phyloP scores from a whole-genome alignment of 2,113 vertebrate species.

The Abramis brama region DNA sequence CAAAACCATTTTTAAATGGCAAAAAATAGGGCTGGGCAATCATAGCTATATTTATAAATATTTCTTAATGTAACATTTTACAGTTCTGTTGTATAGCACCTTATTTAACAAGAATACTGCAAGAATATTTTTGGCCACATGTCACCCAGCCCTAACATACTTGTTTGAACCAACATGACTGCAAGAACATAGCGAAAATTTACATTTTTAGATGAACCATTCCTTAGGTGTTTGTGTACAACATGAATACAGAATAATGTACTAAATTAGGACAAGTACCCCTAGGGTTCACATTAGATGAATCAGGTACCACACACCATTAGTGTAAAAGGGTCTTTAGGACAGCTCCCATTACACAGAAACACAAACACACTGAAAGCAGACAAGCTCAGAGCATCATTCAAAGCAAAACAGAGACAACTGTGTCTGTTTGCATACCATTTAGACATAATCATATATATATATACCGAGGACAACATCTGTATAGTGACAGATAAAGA shows the following conservation, averaged over 20 bases:
- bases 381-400: neutral
- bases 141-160: too few species aligned
- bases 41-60: too few species aligned
- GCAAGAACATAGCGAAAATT: too few species aligned
- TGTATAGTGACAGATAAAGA: neutral
- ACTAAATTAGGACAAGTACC: neutral
- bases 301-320: slow-evolving; percentile 21
- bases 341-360: slow-evolving; percentile 12
- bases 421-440: neutral
- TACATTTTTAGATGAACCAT: neutral
- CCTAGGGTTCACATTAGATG: slow-evolving; percentile 9
- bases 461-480: neutral
- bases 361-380: slow-evolving; percentile 1
- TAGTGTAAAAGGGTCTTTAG: slow-evolving; percentile 11
- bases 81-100: too few species aligned
- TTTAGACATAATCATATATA: neutral
- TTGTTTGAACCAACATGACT: too few species aligned
- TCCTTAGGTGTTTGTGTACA: neutral
- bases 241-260: neutral
- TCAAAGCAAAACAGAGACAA: neutral
- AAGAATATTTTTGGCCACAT: too few species aligned
- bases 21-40: neutral
- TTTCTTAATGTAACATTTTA: too few species aligned
- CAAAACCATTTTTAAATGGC: neutral
- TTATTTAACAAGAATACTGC: too few species aligned